Percentiles rank a stretch among this genome's conserved stretches.
Conservation (phyloP, 2,797 vertebrate species). For the Brachyrhaphis roseni region DNA sequence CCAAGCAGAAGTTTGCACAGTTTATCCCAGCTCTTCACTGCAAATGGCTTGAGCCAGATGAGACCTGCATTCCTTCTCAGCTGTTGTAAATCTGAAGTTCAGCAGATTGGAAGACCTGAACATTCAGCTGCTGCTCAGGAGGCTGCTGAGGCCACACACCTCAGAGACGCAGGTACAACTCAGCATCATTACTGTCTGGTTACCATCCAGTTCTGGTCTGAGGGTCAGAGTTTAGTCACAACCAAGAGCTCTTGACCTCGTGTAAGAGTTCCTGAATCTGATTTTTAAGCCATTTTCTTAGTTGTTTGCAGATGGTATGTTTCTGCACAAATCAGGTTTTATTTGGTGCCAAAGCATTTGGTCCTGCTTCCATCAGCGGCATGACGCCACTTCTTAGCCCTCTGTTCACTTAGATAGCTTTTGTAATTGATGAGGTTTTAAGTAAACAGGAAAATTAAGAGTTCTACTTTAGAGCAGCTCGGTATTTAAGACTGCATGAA, state of each 20-base stretch:
- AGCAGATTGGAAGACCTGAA: not conserved
- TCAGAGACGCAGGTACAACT: conserved; percentile 17
- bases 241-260: conserved; percentile 23
- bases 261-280: conserved; percentile 25
- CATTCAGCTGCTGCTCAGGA: not conserved
- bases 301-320: not conserved
- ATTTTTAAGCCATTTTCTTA: conserved; percentile 16
- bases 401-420: not conserved
- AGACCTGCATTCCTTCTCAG: conserved; percentile 5
- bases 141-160: conserved; percentile 2
- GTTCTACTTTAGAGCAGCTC: not conserved
- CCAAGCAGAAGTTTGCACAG: not conserved
- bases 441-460: conserved; percentile 2
- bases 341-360: not conserved
- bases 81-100: conserved; percentile 1
- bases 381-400: too few relatives aligned
- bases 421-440: conserved; percentile 9
- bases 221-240: conserved; percentile 18
- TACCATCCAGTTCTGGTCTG: conserved; percentile 1
- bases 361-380: not conserved
- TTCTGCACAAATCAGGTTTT: conserved; percentile 17
- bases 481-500: not conserved
- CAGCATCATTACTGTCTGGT: conserved; percentile 12
- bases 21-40: not conserved
- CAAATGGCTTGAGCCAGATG: not conserved